Conservation (phyloP, 2,888 invertebrate genomes). For the Acleris sparsana region DNA sequence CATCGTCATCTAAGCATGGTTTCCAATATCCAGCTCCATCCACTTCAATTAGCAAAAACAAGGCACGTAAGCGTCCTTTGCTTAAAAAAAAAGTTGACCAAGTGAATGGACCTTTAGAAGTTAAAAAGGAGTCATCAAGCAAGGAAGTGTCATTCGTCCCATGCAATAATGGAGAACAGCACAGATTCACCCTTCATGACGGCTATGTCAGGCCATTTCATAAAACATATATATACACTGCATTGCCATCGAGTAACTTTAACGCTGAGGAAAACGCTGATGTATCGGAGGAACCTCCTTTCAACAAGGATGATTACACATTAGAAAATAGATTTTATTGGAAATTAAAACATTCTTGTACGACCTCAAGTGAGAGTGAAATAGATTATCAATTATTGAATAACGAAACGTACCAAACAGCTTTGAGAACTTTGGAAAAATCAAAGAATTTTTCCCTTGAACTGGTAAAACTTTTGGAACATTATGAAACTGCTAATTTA, state of each 20-base stretch:
- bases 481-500: slow-evolving; percentile 59
- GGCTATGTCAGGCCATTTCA: too few species aligned
- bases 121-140: neutral
- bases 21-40: slow-evolving; percentile 2
- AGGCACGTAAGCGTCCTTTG: neutral
- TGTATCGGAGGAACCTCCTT: neutral
- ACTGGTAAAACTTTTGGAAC: slow-evolving; percentile 51
- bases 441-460: slow-evolving; percentile 53
- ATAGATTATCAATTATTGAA: neutral
- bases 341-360: neutral
- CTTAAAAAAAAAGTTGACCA: neutral
- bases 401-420: slow-evolving; percentile 14
- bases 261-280: neutral
- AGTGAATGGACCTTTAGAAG: neutral
- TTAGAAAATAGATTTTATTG: neutral
- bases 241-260: neutral
- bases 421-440: slow-evolving; percentile 47
- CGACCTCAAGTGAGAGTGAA: neutral
- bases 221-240: too few species aligned
- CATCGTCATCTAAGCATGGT: slow-evolving; percentile 2
- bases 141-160: neutral
- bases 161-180: neutral
- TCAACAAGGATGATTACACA: neutral
- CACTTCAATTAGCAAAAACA: neutral
- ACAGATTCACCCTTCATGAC: neutral